Evolutionary conservation across 23 tunicate species (phyloP).

Genomic region (Trididemnum clinides): DNA sequence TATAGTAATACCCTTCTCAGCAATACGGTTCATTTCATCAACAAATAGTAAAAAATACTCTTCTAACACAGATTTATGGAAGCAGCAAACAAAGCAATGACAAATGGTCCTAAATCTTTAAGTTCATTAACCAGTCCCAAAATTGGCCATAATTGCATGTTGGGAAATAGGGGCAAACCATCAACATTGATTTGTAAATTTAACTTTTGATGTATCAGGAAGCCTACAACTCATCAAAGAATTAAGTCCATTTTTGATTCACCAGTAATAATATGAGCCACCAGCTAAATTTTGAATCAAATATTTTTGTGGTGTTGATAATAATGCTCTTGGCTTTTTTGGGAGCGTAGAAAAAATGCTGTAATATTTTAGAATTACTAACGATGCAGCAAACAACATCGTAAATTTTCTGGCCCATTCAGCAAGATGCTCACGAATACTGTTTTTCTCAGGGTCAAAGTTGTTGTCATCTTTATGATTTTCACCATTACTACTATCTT

Average conservation of each 20-base stretch:
- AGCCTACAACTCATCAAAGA: not conserved
- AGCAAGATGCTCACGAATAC: too few relatives aligned
- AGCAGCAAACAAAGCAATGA: constrained; percentile 6
- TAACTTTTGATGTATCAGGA: not conserved
- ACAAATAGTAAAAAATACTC: not conserved
- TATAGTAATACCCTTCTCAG: constrained; percentile 9
- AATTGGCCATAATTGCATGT: constrained; percentile 37
- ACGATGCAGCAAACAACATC: not conserved
- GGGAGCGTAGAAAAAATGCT: not conserved
- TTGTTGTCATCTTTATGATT: too few relatives aligned
- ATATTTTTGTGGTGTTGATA: not conserved
- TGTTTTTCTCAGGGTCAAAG: too few relatives aligned
- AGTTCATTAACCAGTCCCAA: constrained; percentile 4
- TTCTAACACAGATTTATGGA: not conserved
- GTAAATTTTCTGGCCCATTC: not conserved
- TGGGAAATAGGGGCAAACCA: constrained; percentile 53
- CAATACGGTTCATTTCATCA: not conserved
- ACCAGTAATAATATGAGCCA: not conserved
- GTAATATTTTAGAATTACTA: not conserved
- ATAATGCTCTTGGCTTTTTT: constrained; percentile 18
- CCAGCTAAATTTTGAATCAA: not conserved
- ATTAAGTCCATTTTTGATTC: constrained; percentile 10
- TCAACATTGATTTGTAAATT: constrained; percentile 35
- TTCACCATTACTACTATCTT: too few relatives aligned
- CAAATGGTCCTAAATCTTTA: not conserved